Percentiles rank a stretch among this genome's conserved stretches.
These are phyloP conservation scores for Hemistola chrysoprasaria DNA, from an alignment of 2,888 invertebrate species.

Conservation along the genomic window DNA sequence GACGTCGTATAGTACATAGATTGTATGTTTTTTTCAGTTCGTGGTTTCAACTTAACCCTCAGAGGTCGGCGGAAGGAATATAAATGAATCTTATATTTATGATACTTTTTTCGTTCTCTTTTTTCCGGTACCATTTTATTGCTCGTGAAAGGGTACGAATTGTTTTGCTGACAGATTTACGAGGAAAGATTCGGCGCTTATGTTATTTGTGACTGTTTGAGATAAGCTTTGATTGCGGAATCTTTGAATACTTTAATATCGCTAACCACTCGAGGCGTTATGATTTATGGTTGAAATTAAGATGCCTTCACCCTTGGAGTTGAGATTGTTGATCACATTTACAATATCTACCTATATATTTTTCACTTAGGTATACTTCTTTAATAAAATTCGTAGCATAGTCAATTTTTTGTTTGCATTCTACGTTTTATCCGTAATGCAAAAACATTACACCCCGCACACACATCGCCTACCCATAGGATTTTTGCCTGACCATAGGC, in stretches of 20 bases:
- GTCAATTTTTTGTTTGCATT: no score
- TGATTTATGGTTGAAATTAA: slow-evolving; percentile 35
- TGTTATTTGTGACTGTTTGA: slow-evolving; percentile 69
- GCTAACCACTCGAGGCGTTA: slow-evolving; percentile 28
- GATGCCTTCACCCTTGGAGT: no score
- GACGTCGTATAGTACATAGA: no score
- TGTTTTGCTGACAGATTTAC: slow-evolving; percentile 81
- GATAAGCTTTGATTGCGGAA: slow-evolving; percentile 46
- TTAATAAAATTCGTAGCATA: no score
- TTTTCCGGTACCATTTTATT: slow-evolving; percentile 78
- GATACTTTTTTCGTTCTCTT: slow-evolving; percentile 75
- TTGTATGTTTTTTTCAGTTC: slow-evolving; percentile 48
- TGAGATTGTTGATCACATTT: no score
- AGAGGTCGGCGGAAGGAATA: slow-evolving; percentile 75
- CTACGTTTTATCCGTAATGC: no score
- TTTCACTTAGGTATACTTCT: no score
- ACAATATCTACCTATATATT: no score
- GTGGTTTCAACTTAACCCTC: slow-evolving; percentile 58
- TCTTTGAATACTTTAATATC: slow-evolving; percentile 48
- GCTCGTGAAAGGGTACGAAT: slow-evolving; percentile 81
- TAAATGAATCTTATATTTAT: slow-evolving; percentile 82
- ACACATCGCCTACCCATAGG: no score
- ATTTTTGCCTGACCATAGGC: no score
- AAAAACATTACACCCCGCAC: no score
- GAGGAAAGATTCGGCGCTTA: slow-evolving; percentile 77